These are phyloP conservation scores for Cepaea hortensis DNA, from an alignment of 2,888 invertebrate species.

Conservation along the genomic window DNA sequence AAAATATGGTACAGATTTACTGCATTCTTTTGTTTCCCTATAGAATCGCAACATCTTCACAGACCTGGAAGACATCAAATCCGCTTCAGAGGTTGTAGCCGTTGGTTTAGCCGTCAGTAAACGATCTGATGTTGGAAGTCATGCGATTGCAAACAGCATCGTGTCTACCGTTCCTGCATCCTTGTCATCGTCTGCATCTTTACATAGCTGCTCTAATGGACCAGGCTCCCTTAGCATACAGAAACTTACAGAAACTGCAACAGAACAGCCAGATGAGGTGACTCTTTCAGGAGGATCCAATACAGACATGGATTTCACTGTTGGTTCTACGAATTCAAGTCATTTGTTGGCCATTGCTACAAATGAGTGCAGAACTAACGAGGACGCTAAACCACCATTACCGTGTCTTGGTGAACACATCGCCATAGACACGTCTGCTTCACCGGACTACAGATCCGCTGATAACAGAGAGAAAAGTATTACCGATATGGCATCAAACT, in stretches of 20 bases:
- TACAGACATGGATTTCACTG: no score
- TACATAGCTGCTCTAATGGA: not conserved
- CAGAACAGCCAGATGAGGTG: not conserved
- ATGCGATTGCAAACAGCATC: not conserved
- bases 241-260: not conserved
- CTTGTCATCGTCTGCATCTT: not conserved
- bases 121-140: slow-evolving; percentile 57
- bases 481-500: not conserved
- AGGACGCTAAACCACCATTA: not conserved
- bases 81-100: slow-evolving; percentile 53
- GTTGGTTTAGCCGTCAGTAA: slow-evolving; percentile 58
- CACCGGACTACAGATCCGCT: not conserved
- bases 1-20: not conserved
- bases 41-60: not conserved
- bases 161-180: not conserved
- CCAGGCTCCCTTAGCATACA: no score
- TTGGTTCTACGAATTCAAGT: not conserved
- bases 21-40: not conserved
- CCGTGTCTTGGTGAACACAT: not conserved
- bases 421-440: not conserved
- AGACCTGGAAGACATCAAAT: slow-evolving; percentile 6
- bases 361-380: not conserved
- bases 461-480: not conserved
- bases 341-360: not conserved
- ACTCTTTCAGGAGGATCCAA: no score